These are phyloP conservation scores for Erebia ligea DNA, from an alignment of 2,888 invertebrate genomes.

Conservation along the genomic window DNA sequence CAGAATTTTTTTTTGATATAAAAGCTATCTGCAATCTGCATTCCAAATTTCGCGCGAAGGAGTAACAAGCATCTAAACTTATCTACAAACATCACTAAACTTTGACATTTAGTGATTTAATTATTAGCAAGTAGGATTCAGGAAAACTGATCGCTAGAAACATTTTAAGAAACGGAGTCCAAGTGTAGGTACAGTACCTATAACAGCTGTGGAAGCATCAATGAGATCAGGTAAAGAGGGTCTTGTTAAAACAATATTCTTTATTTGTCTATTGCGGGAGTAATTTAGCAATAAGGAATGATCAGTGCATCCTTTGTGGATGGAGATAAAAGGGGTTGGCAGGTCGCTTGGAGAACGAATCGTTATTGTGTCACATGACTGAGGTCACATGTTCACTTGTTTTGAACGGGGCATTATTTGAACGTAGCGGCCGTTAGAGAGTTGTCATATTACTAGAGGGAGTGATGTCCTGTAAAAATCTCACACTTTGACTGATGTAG, in stretches of 20 bases:
- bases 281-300: conserved; percentile 45
- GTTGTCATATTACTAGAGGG: too few relatives aligned
- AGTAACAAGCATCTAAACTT: neutral
- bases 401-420: conserved; percentile 32
- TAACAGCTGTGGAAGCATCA: conserved; percentile 17
- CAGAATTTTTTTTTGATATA: too few relatives aligned
- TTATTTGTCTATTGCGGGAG: conserved; percentile 35
- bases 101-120: too few relatives aligned
- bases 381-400: conserved; percentile 35
- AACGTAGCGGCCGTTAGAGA: too few relatives aligned
- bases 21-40: too few relatives aligned
- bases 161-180: neutral
- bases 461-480: too few relatives aligned
- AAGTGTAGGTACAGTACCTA: neutral
- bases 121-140: too few relatives aligned
- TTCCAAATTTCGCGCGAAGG: neutral
- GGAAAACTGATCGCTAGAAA: neutral
- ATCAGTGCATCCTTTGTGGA: conserved; percentile 45
- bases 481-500: too few relatives aligned
- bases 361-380: conserved; percentile 41
- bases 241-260: conserved; percentile 26
- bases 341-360: conserved; percentile 40
- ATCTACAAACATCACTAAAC: too few relatives aligned
- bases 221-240: conserved; percentile 14
- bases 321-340: conserved; percentile 48